Conservation (phyloP, 2,888 invertebrate species). For the Eretmocerus hayati region DNA sequence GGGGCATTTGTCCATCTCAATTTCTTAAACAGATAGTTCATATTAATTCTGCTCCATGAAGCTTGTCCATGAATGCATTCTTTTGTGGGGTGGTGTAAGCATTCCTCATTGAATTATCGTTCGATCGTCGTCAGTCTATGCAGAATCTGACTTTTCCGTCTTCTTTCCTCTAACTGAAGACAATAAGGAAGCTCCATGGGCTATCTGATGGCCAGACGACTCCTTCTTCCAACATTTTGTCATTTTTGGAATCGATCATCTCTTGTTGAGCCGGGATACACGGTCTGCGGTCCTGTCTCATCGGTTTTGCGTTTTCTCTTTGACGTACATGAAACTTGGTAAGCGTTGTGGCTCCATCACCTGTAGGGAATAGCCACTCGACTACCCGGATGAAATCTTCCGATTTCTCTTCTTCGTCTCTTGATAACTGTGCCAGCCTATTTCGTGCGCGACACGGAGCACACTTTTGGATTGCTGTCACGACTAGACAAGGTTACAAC, state of each 20-base stretch:
- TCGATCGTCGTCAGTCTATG: slow-evolving; percentile 3
- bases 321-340: too few relatives aligned
- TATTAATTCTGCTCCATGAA: slow-evolving; percentile 1
- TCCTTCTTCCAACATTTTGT: background rate
- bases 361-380: too few relatives aligned
- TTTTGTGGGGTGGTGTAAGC: slow-evolving; percentile 3
- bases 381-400: too few relatives aligned
- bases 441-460: too few relatives aligned
- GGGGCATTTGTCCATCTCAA: background rate
- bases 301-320: slow-evolving; percentile 9
- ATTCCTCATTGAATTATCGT: background rate
- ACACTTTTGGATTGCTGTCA: too few relatives aligned
- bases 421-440: too few relatives aligned
- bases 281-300: slow-evolving; percentile 26
- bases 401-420: too few relatives aligned
- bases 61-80: slow-evolving; percentile 3
- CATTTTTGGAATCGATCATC: slow-evolving; percentile 11
- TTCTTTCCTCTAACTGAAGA: slow-evolving; percentile 9
- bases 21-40: background rate
- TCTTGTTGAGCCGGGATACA: slow-evolving; percentile 25
- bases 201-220: slow-evolving; percentile 14
- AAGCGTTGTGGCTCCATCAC: too few relatives aligned
- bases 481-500: too few relatives aligned
- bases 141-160: slow-evolving; percentile 4
- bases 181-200: slow-evolving; percentile 8